Percentiles rank a stretch among this genome's conserved stretches.
Evolutionary conservation across 2,888 invertebrate species (phyloP).

Genomic region (Lottia scabra): DNA sequence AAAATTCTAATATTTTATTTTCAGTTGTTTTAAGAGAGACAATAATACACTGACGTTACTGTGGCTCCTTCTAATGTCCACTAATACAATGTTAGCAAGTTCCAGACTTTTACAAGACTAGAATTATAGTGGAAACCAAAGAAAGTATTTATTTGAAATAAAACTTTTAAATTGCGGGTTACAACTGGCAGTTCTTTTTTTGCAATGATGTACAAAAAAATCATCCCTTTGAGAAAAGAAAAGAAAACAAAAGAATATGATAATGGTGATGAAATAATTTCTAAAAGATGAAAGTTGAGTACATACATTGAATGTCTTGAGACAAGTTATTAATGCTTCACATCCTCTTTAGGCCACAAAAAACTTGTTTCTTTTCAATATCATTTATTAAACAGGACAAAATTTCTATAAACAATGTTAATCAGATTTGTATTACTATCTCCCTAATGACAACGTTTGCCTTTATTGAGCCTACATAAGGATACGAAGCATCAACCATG

Average conservation of each 20-base stretch:
- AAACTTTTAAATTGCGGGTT: conserved; percentile 19
- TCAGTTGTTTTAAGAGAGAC: conserved; percentile 25
- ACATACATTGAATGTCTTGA: background rate
- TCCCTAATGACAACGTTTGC: conserved; percentile 1
- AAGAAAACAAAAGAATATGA: conserved; percentile 11
- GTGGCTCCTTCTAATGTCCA: conserved; percentile 19
- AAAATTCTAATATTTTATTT: conserved; percentile 26
- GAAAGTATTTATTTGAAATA: conserved; percentile 13
- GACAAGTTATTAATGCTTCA: conserved; percentile 3
- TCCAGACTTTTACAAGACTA: conserved; percentile 8
- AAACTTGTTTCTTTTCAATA: too few species aligned
- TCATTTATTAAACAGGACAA: background rate
- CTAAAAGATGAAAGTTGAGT: conserved; percentile 2
- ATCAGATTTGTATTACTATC: conserved; percentile 1
- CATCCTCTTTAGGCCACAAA: background rate
- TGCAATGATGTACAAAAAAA: conserved; percentile 21
- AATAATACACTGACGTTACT: conserved; percentile 25
- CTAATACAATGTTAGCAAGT: conserved; percentile 7
- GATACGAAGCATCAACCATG: conserved; percentile 2
- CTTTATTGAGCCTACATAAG: conserved; percentile 1
- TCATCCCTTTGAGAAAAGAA: conserved; percentile 13
- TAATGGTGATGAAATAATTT: conserved; percentile 3
- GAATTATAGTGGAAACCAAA: conserved; percentile 1
- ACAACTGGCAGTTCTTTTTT: conserved; percentile 18
- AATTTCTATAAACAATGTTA: background rate